Evolutionary conservation across 2,888 invertebrate genomes (phyloP), one percentile per base, ranked within the genome.

Genomic region (Pseudeuparius sepicola): DNA sequence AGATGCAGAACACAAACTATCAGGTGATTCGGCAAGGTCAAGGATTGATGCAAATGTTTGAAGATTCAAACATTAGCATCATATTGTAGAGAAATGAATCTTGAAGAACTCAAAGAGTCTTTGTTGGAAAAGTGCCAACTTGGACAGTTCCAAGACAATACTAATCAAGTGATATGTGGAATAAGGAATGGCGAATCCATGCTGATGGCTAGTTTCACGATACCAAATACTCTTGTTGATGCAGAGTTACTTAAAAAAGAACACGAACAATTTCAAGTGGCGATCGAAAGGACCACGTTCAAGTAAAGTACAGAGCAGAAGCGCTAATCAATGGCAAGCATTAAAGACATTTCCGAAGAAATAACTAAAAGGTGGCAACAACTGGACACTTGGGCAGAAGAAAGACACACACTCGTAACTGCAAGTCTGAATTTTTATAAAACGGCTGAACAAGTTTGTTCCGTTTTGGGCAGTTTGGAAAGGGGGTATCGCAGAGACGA

Each of bases 361-460:
- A 93, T 97, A 14, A 92, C 93, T 4, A 84, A 90, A 56, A 77
- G 89, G 36, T 97, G 96, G 96, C 93, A 94, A 59, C 82, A 90
- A 53, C 66, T 96, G 36, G 90, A 96, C 34, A 93, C 92, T 7
- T 90, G 90, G 57, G 92, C 96, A 1, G 96, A 97, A 59, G 97
- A 97, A 59, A 73, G 96, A n/a, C 93, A 96, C 64, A 96, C 96
- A 64, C 72, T 97, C 17, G 92, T 96, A 31, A 92, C 92, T 29
- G 93, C 96, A 2, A 92, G 93, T 42, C 77, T 90, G 42, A 94
- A 93, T 66, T 94, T 97, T 69, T 93, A 92, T 67, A 93, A 94
- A 70, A 94, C 96, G 4, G 93, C 96, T 5, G 93, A 96, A 61
- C 93, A 96, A 67, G 89, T 93, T 44, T 81, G 82, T 50, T 90